phyloP scores from a whole-genome alignment of 2,888 invertebrate species.

The Drepanosiphum platanoidis region DNA sequence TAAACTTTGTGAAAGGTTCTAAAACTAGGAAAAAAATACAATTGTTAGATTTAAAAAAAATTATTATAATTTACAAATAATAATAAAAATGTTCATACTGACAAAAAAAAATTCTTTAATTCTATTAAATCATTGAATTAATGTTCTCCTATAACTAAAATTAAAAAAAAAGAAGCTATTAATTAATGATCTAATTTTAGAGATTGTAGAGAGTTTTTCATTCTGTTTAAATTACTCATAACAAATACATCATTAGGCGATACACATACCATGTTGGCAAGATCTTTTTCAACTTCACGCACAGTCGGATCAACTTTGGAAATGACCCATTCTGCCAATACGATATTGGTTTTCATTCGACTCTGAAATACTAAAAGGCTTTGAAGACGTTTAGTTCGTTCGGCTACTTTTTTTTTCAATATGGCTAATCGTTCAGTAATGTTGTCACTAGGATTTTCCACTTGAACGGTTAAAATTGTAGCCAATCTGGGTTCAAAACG shows the following conservation, averaged over 20 bases:
- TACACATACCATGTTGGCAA: background rate
- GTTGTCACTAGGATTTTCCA: constrained; percentile 1
- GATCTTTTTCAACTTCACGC: constrained; percentile 24
- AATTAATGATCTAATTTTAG: constrained; percentile 64
- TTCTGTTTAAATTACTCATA: constrained; percentile 3
- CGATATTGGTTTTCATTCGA: constrained; percentile 21
- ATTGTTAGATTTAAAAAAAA: too few species aligned
- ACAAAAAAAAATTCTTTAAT: too few species aligned
- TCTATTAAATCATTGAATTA: too few species aligned
- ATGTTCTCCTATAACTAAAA: too few species aligned
- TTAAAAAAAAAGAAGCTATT: constrained; percentile 71
- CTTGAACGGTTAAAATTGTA: background rate
- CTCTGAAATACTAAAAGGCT: constrained; percentile 28
- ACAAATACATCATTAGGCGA: background rate
- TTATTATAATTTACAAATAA: too few species aligned
- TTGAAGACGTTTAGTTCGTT: constrained; percentile 36
- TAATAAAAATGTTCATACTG: too few species aligned
- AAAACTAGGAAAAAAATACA: too few species aligned
- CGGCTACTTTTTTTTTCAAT: constrained; percentile 9
- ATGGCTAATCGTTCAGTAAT: background rate
- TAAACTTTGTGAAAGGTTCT: too few species aligned
- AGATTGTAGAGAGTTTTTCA: constrained; percentile 22
- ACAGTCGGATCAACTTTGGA: constrained; percentile 42
- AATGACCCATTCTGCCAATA: constrained; percentile 41
- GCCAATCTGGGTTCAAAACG: constrained; percentile 30